Evolutionary conservation across 2,113 vertebrate species (phyloP).

Genomic region (Saimiri boliviensis): DNA sequence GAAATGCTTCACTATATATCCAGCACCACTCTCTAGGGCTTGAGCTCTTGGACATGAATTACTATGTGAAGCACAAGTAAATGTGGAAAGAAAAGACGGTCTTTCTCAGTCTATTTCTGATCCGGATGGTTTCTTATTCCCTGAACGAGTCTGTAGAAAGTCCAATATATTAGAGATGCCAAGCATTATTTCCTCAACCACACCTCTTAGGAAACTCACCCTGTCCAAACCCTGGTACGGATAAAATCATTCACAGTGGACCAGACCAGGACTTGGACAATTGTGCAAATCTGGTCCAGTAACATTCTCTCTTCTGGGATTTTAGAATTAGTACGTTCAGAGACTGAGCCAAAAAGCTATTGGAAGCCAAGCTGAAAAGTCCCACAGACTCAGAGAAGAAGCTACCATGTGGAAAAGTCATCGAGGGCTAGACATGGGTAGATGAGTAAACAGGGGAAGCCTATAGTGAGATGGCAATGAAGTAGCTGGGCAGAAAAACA

Average conservation of each 20-base stretch:
- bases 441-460: neutral
- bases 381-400: neutral
- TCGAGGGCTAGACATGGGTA: neutral
- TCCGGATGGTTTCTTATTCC: neutral
- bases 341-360: neutral
- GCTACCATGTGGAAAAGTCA: neutral
- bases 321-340: neutral
- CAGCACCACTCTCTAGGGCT: neutral
- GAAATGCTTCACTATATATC: accelerated
- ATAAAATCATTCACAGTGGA: neutral
- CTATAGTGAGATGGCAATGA: accelerated
- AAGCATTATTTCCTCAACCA: neutral
- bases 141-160: neutral
- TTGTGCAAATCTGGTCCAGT: neutral
- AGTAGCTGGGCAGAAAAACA: neutral
- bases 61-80: neutral
- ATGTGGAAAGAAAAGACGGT: neutral
- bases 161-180: neutral
- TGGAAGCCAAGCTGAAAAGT: neutral
- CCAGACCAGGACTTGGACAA: neutral
- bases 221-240: neutral
- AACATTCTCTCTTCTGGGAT: neutral
- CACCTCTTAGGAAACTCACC: neutral
- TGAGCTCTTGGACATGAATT: neutral
- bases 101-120: neutral